Evolutionary conservation across 2,113 vertebrate species (phyloP).

Genomic region (Pogona vitticeps): DNA sequence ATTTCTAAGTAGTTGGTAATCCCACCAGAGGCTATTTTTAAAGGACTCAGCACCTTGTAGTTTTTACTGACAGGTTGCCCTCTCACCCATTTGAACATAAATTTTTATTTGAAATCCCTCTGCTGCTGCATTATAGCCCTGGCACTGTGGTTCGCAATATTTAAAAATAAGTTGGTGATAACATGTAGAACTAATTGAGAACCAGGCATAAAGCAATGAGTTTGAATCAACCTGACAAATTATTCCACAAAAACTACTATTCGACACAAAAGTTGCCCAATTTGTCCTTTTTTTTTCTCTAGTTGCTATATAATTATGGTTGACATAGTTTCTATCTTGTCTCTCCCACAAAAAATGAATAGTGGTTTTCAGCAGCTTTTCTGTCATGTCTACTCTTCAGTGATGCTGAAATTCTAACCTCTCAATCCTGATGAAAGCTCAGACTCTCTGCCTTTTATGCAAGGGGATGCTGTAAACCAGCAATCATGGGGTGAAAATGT

Average conservation of each 20-base stretch:
- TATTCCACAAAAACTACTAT: background rate
- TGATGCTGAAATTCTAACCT: too few species aligned
- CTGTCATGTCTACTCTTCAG: too few species aligned
- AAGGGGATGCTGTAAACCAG: too few species aligned
- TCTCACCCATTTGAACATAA: background rate
- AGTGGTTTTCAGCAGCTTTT: too few species aligned
- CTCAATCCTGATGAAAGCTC: too few species aligned
- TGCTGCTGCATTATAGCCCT: background rate
- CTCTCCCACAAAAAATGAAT: too few species aligned
- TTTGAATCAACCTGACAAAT: background rate
- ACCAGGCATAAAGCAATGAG: background rate
- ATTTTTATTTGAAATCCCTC: background rate
- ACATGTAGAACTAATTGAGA: background rate
- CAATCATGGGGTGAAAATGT: too few species aligned
- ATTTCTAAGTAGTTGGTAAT: conserved; percentile 2
- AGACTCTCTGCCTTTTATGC: too few species aligned
- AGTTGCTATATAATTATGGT: too few species aligned
- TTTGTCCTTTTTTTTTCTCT: background rate
- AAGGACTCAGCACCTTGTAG: background rate
- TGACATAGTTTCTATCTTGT: too few species aligned
- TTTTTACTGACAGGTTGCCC: background rate
- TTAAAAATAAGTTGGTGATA: background rate
- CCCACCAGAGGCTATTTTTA: background rate
- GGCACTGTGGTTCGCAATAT: background rate
- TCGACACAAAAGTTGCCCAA: background rate